Evolutionary conservation across 1,140 invertebrate species (phyloP).

Genomic region (Xylocopa sonorina): DNA sequence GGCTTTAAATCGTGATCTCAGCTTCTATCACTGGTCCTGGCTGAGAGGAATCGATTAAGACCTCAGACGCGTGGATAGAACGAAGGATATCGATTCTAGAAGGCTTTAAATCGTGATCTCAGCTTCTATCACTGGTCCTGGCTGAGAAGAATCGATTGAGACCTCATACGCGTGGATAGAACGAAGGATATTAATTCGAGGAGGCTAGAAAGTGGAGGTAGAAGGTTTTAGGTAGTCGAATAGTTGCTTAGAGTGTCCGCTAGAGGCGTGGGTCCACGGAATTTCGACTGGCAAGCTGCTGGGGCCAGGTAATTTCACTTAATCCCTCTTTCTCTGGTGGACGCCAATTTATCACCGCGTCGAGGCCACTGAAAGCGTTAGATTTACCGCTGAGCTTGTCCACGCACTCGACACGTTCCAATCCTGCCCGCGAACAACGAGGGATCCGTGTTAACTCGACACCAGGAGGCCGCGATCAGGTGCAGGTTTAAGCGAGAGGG

Average conservation of each 20-base stretch:
- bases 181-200: no score
- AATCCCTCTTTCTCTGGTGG: not conserved
- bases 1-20: no score
- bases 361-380: conserved; percentile 7
- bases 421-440: not conserved
- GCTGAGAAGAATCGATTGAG: not conserved
- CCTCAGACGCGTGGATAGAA: not conserved
- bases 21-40: not conserved
- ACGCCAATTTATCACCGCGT: not conserved
- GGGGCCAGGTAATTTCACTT: conserved; percentile 19
- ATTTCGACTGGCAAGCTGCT: no score
- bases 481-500: conserved; percentile 16
- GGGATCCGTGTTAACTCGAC: conserved; percentile 50
- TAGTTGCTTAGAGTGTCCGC: no score
- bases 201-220: no score
- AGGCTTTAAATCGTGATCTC: no score
- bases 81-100: no score
- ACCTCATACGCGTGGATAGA: not conserved
- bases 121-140: not conserved
- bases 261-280: no score
- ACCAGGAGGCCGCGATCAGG: conserved; percentile 29
- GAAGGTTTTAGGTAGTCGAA: no score
- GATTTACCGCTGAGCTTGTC: conserved; percentile 20
- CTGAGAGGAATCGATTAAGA: not conserved
- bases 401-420: conserved; percentile 6